A percentile compares a stretch with the other conserved stretches of the same genome.
Evolutionary conservation across 2,888 invertebrate species (phyloP).

Genomic region (Hypena proboscidalis): DNA sequence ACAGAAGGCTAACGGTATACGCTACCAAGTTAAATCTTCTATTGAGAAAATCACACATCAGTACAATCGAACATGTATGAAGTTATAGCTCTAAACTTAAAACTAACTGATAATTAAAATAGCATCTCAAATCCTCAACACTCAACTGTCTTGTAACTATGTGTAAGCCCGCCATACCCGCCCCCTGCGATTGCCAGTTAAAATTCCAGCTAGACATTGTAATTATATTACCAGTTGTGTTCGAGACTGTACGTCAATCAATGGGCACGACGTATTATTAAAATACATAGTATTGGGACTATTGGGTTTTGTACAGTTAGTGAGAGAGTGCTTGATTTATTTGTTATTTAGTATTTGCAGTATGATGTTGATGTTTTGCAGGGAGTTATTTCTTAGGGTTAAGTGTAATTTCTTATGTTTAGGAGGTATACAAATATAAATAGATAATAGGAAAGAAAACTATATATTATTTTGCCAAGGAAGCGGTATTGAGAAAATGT

Average conservation of each 20-base stretch:
- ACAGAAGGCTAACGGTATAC: no score
- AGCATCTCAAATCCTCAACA: slow-evolving; percentile 30
- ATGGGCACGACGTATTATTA: slow-evolving; percentile 39
- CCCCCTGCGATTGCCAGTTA: slow-evolving; percentile 61
- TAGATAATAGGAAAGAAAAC: no score
- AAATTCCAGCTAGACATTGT: slow-evolving; percentile 70
- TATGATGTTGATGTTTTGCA: no score
- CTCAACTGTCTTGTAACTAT: slow-evolving; percentile 29
- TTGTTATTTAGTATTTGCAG: not conserved
- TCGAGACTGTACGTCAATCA: slow-evolving; percentile 68
- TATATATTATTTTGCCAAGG: no score
- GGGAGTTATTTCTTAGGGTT: no score
- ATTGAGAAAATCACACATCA: no score
- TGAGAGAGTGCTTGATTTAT: not conserved
- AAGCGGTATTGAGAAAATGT: no score
- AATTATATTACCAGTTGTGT: slow-evolving; percentile 56
- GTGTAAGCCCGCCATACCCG: slow-evolving; percentile 21
- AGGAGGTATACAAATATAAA: no score
- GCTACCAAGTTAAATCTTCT: no score
- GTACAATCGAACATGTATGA: no score
- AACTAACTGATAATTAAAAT: slow-evolving; percentile 39
- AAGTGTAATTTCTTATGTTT: no score
- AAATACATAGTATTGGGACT: slow-evolving; percentile 21
- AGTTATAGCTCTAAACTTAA: slow-evolving; percentile 31
- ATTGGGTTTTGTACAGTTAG: slow-evolving; percentile 15